These are phyloP conservation scores for Parnassius smintheus DNA, from an alignment of 2,888 invertebrate species.

Conservation along the genomic window DNA sequence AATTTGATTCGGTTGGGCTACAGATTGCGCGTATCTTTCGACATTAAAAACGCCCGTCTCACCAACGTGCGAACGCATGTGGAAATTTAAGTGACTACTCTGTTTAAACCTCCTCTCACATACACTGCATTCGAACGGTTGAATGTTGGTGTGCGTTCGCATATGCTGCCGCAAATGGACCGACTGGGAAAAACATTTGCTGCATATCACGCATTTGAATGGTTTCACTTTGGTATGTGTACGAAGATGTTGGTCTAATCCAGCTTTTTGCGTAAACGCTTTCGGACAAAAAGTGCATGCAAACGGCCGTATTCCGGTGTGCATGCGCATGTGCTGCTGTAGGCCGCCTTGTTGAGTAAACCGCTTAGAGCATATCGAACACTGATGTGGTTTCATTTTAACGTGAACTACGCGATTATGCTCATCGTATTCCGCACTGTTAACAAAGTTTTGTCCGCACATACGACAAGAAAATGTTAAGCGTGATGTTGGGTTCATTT, in stretches of 20 bases:
- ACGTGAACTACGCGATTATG: constrained; percentile 65
- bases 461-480: constrained; percentile 56
- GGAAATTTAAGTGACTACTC: constrained; percentile 73
- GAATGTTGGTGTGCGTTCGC: constrained; percentile 75
- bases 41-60: constrained; percentile 44
- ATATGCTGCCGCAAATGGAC: constrained; percentile 75
- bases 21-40: constrained; percentile 49
- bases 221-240: constrained; percentile 75
- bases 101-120: constrained; percentile 72
- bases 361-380: constrained; percentile 65
- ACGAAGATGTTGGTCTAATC: constrained; percentile 72
- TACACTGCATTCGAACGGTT: constrained; percentile 68
- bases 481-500: constrained; percentile 38
- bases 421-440: constrained; percentile 57
- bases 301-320: constrained; percentile 69
- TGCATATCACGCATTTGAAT: constrained; percentile 71
- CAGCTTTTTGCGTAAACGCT: constrained; percentile 73
- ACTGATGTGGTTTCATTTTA: constrained; percentile 69
- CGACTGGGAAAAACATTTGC: constrained; percentile 72
- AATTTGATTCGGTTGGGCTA: constrained; percentile 46
- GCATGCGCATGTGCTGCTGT: constrained; percentile 75
- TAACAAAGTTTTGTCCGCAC: constrained; percentile 59
- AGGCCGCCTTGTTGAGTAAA: constrained; percentile 74
- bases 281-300: constrained; percentile 68
- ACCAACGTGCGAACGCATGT: constrained; percentile 66